Evolutionary conservation across 2,888 invertebrate species (phyloP).

Genomic region (Caprella mutica): DNA sequence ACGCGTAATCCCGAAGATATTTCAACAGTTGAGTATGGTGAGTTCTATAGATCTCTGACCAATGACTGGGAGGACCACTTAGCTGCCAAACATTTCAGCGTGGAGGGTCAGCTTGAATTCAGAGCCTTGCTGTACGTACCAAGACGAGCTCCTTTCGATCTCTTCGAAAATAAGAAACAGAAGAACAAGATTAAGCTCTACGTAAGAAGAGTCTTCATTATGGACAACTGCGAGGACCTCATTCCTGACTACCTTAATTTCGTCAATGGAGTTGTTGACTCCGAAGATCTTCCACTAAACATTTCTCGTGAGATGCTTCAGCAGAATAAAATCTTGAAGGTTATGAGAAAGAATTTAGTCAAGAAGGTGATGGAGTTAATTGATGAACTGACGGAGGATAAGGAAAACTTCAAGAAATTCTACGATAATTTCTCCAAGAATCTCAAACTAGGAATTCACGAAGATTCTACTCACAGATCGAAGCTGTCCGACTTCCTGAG

Average conservation of each 20-base stretch:
- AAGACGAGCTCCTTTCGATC: slow-evolving; percentile 86
- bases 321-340: slow-evolving; percentile 97
- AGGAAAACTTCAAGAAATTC: slow-evolving; percentile 95
- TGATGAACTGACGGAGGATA: slow-evolving; percentile 90
- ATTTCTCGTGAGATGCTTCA: slow-evolving; percentile 99
- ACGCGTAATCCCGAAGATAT: slow-evolving; percentile 94
- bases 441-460: slow-evolving; percentile 92
- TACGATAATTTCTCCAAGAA: slow-evolving; percentile 98
- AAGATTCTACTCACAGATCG: slow-evolving; percentile 85
- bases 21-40: slow-evolving; percentile 89
- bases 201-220: slow-evolving; percentile 95
- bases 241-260: slow-evolving; percentile 97
- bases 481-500: slow-evolving; percentile 78
- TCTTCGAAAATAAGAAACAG: slow-evolving; percentile 95
- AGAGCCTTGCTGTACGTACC: slow-evolving; percentile 84
- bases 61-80: slow-evolving; percentile 98
- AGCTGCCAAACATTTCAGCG: slow-evolving; percentile 89
- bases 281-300: slow-evolving; percentile 94
- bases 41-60: slow-evolving; percentile 94
- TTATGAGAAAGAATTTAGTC: slow-evolving; percentile 95
- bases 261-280: slow-evolving; percentile 94
- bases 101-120: slow-evolving; percentile 89
- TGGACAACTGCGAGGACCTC: slow-evolving; percentile 98
- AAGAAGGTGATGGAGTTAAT: slow-evolving; percentile 97
- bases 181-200: slow-evolving; percentile 98